These are phyloP conservation scores for Agrochola lychnidis DNA, from an alignment of 2,888 invertebrate genomes.

Conservation along the genomic window DNA sequence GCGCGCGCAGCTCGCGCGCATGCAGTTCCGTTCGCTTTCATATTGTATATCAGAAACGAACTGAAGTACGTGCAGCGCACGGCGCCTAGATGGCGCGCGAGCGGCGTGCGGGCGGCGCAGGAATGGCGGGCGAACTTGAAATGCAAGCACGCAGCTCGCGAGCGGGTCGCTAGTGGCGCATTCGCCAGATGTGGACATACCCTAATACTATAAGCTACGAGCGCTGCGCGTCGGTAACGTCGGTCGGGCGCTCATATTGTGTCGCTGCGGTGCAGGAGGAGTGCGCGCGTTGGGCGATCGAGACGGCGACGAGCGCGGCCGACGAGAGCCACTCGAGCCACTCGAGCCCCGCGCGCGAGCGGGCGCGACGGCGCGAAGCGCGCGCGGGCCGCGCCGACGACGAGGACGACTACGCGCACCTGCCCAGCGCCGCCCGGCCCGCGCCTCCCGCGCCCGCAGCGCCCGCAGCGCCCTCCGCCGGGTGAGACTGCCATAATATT, in stretches of 20 bases:
- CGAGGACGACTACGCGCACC: slow-evolving; percentile 72
- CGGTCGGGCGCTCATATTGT: not conserved
- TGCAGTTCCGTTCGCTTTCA: too few species aligned
- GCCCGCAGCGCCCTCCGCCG: not conserved
- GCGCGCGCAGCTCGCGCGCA: too few species aligned
- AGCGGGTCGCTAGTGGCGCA: too few species aligned
- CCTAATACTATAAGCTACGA: not conserved
- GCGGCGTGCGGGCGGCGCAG: too few species aligned
- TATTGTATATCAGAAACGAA: too few species aligned
- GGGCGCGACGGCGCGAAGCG: slow-evolving; percentile 26
- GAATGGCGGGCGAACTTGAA: too few species aligned
- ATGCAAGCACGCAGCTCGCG: too few species aligned
- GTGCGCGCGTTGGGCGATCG: slow-evolving; percentile 77
- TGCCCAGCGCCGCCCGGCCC: slow-evolving; percentile 49
- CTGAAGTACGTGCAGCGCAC: too few species aligned
- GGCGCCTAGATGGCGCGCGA: too few species aligned
- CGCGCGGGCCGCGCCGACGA: slow-evolving; percentile 33
- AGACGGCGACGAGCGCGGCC: slow-evolving; percentile 62
- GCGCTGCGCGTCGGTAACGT: not conserved
- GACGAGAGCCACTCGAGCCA: not conserved
- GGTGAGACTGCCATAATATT: slow-evolving; percentile 9
- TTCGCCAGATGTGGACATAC: too few species aligned
- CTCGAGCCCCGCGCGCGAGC: slow-evolving; percentile 22
- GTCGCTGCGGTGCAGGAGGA: slow-evolving; percentile 75
- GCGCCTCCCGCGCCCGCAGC: not conserved